Evolutionary conservation across 2,113 vertebrate species (phyloP).

Genomic region (Cervus canadensis): DNA sequence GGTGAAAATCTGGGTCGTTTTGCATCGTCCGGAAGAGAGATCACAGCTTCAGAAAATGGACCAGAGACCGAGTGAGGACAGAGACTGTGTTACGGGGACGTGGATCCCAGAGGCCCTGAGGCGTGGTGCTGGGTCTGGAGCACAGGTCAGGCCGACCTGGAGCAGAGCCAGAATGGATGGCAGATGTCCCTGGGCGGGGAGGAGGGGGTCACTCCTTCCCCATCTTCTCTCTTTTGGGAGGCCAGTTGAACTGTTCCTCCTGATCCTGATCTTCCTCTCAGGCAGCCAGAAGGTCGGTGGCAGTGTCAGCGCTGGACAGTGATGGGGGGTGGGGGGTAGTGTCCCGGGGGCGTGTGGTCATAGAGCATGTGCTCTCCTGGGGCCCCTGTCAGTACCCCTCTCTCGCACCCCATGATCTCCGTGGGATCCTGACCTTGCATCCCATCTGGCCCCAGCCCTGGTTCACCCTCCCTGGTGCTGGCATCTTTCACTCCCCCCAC

Average conservation of each 20-base stretch:
- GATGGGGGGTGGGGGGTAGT: accelerated
- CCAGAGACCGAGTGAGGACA: neutral
- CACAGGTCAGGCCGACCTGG: neutral
- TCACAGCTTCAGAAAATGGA: neutral
- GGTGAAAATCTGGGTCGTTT: neutral
- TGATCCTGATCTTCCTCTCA: neutral
- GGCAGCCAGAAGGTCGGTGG: neutral
- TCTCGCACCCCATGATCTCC: accelerated
- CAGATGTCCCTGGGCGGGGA: neutral
- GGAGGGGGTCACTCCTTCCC: too few species aligned
- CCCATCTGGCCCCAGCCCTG: neutral
- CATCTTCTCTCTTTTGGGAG: neutral
- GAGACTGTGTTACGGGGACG: neutral
- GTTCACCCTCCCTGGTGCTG: neutral
- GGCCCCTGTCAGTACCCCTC: neutral
- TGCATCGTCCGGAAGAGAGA: neutral
- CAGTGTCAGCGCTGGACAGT: neutral
- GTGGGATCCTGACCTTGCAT: neutral
- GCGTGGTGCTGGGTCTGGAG: accelerated
- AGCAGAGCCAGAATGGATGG: neutral
- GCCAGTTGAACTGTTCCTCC: neutral
- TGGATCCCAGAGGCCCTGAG: neutral
- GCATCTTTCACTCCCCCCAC: neutral
- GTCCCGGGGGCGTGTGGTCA: neutral
- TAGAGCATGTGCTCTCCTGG: accelerated